Percentiles rank a stretch among this genome's conserved stretches.
These are phyloP conservation scores for Sinocyclocheilus rhinocerous DNA, from an alignment of 2,113 vertebrate species.

Conservation along the genomic window DNA sequence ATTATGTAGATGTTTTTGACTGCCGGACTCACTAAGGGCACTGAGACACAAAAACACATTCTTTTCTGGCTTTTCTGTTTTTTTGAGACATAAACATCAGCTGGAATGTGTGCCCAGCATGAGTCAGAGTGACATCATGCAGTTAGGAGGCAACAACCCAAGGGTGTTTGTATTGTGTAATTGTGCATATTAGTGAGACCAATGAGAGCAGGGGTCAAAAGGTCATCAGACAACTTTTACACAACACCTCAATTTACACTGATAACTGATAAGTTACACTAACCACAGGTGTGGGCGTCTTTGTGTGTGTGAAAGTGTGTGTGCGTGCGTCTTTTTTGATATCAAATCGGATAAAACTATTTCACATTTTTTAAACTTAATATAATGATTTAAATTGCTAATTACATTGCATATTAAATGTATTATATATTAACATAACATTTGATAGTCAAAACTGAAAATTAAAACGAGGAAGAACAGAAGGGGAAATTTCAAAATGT, in stretches of 20 bases:
- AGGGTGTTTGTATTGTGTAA: background rate
- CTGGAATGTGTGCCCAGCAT: background rate
- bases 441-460: no score
- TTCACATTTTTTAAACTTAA: no score
- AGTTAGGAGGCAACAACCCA: background rate
- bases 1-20: conserved; percentile 42
- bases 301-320: no score
- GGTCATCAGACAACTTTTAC: background rate
- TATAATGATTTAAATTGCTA: no score
- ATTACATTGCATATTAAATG: no score
- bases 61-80: background rate
- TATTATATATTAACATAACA: no score
- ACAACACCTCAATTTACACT: background rate
- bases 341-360: no score
- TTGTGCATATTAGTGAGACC: background rate
- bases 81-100: conserved; percentile 21
- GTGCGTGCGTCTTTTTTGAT: no score
- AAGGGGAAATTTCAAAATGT: no score
- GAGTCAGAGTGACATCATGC: conserved; percentile 28
- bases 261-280: background rate
- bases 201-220: conserved; percentile 1
- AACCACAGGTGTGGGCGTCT: background rate
- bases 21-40: conserved; percentile 15
- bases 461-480: no score
- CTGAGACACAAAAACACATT: conserved; percentile 7